These are phyloP conservation scores for Staurois parvus DNA, from an alignment of 2,797 vertebrate genomes.

Conservation along the genomic window DNA sequence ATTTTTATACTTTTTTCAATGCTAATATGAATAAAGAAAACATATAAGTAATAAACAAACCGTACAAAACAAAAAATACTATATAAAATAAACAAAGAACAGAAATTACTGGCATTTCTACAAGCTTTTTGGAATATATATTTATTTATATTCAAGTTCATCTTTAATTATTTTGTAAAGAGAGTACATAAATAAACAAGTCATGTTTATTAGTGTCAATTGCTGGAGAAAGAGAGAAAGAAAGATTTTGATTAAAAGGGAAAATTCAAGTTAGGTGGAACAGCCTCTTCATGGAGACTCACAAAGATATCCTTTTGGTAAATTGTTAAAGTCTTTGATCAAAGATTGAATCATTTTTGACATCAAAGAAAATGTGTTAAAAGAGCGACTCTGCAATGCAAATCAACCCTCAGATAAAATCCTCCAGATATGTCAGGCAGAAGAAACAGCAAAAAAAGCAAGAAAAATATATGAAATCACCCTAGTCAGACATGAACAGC, in stretches of 20 bases:
- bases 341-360: constrained; percentile 53
- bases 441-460: constrained; percentile 6
- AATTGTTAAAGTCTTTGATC: constrained; percentile 57
- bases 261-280: constrained; percentile 1
- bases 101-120: no score
- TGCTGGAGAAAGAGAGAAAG: background rate
- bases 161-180: constrained; percentile 3
- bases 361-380: constrained; percentile 55
- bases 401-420: constrained; percentile 44
- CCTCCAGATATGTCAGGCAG: constrained; percentile 21
- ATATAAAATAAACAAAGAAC: no score
- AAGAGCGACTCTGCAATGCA: constrained; percentile 46
- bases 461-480: constrained; percentile 7
- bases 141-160: background rate
- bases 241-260: background rate
- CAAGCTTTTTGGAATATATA: no score
- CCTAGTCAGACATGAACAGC: background rate
- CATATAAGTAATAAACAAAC: no score
- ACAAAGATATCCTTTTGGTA: constrained; percentile 47
- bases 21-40: no score
- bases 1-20: no score
- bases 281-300: constrained; percentile 29
- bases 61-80: no score
- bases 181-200: background rate
- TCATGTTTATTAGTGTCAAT: background rate